phyloP scores from a whole-genome alignment of 2,797 vertebrate species.

The Sylvilagus floridanus region DNA sequence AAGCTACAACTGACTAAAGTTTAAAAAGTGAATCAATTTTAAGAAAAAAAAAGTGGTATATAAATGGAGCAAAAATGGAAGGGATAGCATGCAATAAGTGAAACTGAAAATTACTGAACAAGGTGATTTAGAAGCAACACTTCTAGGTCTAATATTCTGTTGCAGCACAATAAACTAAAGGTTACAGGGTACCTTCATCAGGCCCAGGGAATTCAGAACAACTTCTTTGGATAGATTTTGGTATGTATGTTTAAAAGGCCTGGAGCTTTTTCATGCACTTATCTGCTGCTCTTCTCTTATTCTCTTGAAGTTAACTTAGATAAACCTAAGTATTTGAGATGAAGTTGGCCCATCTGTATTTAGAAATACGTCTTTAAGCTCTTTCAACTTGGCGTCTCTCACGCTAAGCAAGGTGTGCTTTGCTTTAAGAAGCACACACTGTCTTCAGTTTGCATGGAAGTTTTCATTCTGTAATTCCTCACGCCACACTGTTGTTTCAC shows the following conservation, averaged over 20 bases:
- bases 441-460: background rate
- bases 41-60: background rate
- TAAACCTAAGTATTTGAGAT: slow-evolving; percentile 36
- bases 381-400: slow-evolving; percentile 42
- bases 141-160: slow-evolving; percentile 26
- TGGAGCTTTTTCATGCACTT: background rate
- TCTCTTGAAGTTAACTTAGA: slow-evolving; percentile 41
- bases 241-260: background rate
- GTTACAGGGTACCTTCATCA: background rate
- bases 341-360: background rate
- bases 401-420: background rate
- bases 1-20: background rate
- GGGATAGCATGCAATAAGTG: background rate
- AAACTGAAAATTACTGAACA: slow-evolving; percentile 52
- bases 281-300: slow-evolving; percentile 1
- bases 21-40: slow-evolving; percentile 26
- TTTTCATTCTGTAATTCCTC: slow-evolving; percentile 44
- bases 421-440: slow-evolving; percentile 29
- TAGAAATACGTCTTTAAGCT: background rate
- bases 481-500: slow-evolving; percentile 3
- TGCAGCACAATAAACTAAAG: slow-evolving; percentile 21
- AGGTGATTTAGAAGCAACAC: slow-evolving; percentile 49
- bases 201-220: slow-evolving; percentile 20
- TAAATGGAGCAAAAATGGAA: slow-evolving; percentile 16
- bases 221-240: background rate